A percentile compares a stretch with the other conserved stretches of the same genome.
Evolutionary conservation across 2,888 invertebrate species (phyloP).

Genomic region (Ophion slaviceki): DNA sequence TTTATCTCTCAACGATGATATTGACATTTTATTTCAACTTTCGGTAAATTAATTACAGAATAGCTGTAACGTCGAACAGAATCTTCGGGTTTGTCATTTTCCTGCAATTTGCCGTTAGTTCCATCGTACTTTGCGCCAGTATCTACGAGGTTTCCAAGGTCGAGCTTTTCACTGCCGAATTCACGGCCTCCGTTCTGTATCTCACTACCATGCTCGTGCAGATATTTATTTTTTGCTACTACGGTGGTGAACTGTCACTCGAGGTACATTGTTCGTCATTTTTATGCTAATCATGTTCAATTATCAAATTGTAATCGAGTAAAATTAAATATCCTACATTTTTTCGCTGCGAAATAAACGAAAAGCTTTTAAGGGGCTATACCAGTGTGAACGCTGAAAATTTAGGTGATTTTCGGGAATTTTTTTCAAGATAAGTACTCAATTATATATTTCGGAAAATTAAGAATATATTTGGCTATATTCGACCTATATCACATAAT

Average conservation of each 20-base stretch:
- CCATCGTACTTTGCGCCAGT: slow-evolving; percentile 69
- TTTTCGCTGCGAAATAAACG: neutral
- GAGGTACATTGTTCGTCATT: neutral
- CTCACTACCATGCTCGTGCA: slow-evolving; percentile 71
- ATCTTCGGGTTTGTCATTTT: slow-evolving; percentile 66
- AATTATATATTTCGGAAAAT: no score
- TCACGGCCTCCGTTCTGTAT: slow-evolving; percentile 62
- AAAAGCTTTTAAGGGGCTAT: neutral
- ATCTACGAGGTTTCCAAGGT: slow-evolving; percentile 69
- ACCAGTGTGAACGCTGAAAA: no score
- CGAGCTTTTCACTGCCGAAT: slow-evolving; percentile 57
- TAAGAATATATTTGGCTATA: no score
- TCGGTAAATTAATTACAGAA: slow-evolving; percentile 5
- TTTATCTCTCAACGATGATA: neutral
- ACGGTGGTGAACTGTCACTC: slow-evolving; percentile 60
- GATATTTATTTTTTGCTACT: slow-evolving; percentile 64
- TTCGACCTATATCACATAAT: no score
- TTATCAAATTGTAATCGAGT: neutral
- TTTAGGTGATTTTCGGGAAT: no score
- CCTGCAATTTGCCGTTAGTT: slow-evolving; percentile 67
- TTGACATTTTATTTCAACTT: slow-evolving; percentile 44
- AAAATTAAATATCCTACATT: neutral
- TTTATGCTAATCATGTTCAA: neutral
- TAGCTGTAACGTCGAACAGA: slow-evolving; percentile 56
- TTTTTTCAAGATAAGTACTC: no score